Conservation (phyloP, 2,888 invertebrate genomes). For the Mystacides longicornis region DNA sequence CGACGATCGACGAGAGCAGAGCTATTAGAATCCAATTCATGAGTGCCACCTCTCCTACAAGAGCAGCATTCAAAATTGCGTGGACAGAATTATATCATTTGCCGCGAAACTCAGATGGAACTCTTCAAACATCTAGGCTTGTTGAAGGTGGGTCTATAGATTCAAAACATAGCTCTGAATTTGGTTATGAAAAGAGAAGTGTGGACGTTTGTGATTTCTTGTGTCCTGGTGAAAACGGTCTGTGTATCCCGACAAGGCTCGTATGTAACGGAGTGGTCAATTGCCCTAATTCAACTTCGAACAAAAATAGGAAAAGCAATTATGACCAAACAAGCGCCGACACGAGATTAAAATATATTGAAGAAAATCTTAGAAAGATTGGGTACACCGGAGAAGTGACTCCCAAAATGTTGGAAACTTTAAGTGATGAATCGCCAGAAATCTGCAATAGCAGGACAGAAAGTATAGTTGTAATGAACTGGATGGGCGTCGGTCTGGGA, state of each 20-base stretch:
- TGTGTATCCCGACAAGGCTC: conserved; percentile 76
- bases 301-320: conserved; percentile 39
- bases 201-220: conserved; percentile 72
- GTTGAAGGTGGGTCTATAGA: conserved; percentile 50
- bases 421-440: conserved; percentile 72
- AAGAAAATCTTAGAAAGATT: conserved; percentile 53
- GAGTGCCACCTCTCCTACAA: conserved; percentile 69
- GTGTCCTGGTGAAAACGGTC: conserved; percentile 75
- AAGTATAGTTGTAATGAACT: conserved; percentile 43
- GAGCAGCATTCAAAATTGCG: conserved; percentile 79
- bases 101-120: conserved; percentile 76
- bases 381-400: conserved; percentile 47
- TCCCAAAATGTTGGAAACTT: conserved; percentile 42
- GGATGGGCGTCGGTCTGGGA: conserved; percentile 57
- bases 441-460: conserved; percentile 52
- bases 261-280: conserved; percentile 85
- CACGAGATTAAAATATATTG: conserved; percentile 50
- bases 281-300: conserved; percentile 62
- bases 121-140: conserved; percentile 67
- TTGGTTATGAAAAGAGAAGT: conserved; percentile 33
- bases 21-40: conserved; percentile 66
- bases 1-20: conserved; percentile 50
- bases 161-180: conserved; percentile 30
- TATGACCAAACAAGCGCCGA: conserved; percentile 29
- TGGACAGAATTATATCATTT: conserved; percentile 87